Evolutionary conservation across 2,797 vertebrate genomes (phyloP).

Genomic region (Hozukius guyotensis): DNA sequence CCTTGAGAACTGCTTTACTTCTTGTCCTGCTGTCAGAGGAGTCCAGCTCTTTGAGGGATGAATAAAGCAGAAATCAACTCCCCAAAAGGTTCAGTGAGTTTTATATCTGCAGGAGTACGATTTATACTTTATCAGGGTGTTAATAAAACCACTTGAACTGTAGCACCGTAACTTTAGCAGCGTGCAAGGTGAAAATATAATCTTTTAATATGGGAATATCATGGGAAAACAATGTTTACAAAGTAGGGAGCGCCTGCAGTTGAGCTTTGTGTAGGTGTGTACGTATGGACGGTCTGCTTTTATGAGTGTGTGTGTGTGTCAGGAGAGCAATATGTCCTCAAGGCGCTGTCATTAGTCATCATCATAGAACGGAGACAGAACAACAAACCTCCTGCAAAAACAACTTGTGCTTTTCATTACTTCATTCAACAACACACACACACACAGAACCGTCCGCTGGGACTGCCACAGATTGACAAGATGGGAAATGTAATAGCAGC

Average conservation of each 20-base stretch:
- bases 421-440: slow-evolving; percentile 35
- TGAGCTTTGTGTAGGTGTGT: slow-evolving; percentile 1
- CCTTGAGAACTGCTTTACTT: background rate
- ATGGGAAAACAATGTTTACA: slow-evolving; percentile 14
- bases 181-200: background rate
- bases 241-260: background rate
- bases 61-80: background rate
- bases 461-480: slow-evolving; percentile 22
- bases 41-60: background rate
- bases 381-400: slow-evolving; percentile 71
- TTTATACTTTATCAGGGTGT: background rate
- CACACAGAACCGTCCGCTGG: slow-evolving; percentile 21
- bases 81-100: background rate
- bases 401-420: slow-evolving; percentile 73
- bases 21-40: background rate
- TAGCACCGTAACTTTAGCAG: background rate
- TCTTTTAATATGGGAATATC: background rate
- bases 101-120: background rate
- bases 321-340: slow-evolving; percentile 35
- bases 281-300: slow-evolving; percentile 11
- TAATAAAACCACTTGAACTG: background rate
- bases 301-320: slow-evolving; percentile 14
- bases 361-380: slow-evolving; percentile 34
- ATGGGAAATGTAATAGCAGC: slow-evolving; percentile 61
- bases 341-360: slow-evolving; percentile 47